phyloP scores from a whole-genome alignment of 2,888 invertebrate species.

The Cantharis flavilabris region DNA sequence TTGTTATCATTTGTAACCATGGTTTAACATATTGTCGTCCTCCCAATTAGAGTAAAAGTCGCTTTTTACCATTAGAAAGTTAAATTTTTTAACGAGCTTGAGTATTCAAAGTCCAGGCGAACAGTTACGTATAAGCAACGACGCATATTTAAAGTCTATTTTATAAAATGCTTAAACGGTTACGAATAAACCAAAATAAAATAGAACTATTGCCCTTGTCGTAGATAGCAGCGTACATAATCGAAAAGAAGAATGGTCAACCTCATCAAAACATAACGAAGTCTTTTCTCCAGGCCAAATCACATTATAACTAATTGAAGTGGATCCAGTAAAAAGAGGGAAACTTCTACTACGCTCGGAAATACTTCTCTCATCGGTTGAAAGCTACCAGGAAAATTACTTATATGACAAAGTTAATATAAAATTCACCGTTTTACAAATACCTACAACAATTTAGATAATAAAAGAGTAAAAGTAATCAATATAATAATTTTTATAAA shows the following conservation, averaged over 20 bases:
- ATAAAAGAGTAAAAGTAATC: neutral
- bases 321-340: constrained; percentile 41
- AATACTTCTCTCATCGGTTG: constrained; percentile 27
- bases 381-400: constrained; percentile 27
- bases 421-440: constrained; percentile 21
- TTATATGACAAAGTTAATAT: constrained; percentile 27
- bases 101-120: constrained; percentile 32
- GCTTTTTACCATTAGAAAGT: constrained; percentile 31
- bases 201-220: constrained; percentile 10
- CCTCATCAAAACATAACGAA: constrained; percentile 55
- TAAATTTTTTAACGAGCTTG: constrained; percentile 41
- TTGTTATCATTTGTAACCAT: constrained; percentile 18
- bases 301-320: constrained; percentile 56
- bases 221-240: constrained; percentile 13
- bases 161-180: neutral
- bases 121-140: constrained; percentile 10
- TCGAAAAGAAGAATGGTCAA: constrained; percentile 49
- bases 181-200: constrained; percentile 8
- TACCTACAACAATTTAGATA: neutral
- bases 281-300: constrained; percentile 54
- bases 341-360: constrained; percentile 23
- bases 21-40: constrained; percentile 11
- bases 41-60: constrained; percentile 19
- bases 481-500: neutral
- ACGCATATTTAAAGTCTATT: constrained; percentile 11